A percentile compares a stretch with the other conserved stretches of the same genome.
Evolutionary conservation across 2,113 vertebrate species (phyloP).

Genomic region (Brachirus orientalis): DNA sequence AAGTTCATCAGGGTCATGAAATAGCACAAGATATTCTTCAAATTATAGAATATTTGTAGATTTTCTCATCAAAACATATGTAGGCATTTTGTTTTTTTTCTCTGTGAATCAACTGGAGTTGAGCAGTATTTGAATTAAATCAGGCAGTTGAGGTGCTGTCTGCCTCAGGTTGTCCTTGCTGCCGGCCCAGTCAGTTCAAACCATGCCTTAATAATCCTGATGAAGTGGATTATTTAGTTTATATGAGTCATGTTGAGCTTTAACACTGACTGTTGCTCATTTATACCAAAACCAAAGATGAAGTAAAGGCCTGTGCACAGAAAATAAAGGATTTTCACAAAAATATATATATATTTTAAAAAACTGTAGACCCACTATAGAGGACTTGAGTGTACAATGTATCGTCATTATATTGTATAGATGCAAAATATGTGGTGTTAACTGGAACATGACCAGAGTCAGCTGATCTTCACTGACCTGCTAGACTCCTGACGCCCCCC

Average conservation of each 20-base stretch:
- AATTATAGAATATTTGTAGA: no score
- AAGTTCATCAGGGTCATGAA: background rate
- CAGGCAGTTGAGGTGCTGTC: background rate
- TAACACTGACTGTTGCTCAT: background rate
- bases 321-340: background rate
- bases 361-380: background rate
- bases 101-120: no score
- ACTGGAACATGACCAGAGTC: background rate
- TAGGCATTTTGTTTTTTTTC: no score
- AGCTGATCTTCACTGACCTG: background rate
- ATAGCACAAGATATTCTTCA: no score
- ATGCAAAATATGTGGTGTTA: background rate
- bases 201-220: background rate
- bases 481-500: no score
- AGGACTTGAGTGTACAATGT: background rate
- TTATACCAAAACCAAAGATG: background rate
- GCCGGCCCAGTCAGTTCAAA: background rate
- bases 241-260: background rate
- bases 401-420: background rate
- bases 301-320: background rate
- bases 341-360: background rate
- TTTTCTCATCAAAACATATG: no score
- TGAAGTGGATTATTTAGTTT: background rate
- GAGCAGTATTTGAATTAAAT: background rate
- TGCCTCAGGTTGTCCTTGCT: background rate